phyloP scores from a whole-genome alignment of 2,797 vertebrate genomes.

The Oryzias sinensis region DNA sequence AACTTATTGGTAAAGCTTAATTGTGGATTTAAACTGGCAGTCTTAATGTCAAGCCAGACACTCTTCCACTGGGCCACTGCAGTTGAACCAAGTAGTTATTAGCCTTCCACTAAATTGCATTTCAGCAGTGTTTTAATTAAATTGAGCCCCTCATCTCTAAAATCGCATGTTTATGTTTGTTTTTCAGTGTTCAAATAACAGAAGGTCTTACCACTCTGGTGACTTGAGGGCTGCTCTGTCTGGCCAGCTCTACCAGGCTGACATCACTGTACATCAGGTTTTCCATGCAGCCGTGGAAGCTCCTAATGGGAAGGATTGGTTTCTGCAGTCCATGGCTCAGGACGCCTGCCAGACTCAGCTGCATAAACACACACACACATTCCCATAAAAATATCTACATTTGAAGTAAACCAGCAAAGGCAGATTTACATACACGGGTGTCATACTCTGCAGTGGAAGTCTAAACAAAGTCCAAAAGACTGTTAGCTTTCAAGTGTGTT shows the following conservation, averaged over 20 bases:
- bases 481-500: too few relatives aligned
- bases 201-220: conserved; percentile 83
- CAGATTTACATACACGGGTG: not conserved
- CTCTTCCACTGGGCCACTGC: too few relatives aligned
- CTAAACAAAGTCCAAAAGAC: too few relatives aligned
- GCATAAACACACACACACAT: conserved; percentile 55
- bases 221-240: conserved; percentile 89
- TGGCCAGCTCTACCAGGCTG: conserved; percentile 90
- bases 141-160: too few relatives aligned
- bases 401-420: not conserved
- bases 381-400: not conserved
- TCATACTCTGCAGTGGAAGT: too few relatives aligned
- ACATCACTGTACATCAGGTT: conserved; percentile 92
- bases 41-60: too few relatives aligned
- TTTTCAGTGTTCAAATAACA: not conserved
- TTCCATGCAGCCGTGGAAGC: conserved; percentile 94
- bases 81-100: too few relatives aligned
- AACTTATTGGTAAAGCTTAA: too few relatives aligned
- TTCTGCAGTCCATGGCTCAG: conserved; percentile 84
- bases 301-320: conserved; percentile 89
- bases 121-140: too few relatives aligned
- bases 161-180: not conserved
- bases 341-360: conserved; percentile 92
- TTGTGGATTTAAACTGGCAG: too few relatives aligned
- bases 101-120: too few relatives aligned